Percentiles rank a stretch among this genome's conserved stretches.
Conservation (phyloP, 2,888 invertebrate genomes). For the Colletes collaris region DNA sequence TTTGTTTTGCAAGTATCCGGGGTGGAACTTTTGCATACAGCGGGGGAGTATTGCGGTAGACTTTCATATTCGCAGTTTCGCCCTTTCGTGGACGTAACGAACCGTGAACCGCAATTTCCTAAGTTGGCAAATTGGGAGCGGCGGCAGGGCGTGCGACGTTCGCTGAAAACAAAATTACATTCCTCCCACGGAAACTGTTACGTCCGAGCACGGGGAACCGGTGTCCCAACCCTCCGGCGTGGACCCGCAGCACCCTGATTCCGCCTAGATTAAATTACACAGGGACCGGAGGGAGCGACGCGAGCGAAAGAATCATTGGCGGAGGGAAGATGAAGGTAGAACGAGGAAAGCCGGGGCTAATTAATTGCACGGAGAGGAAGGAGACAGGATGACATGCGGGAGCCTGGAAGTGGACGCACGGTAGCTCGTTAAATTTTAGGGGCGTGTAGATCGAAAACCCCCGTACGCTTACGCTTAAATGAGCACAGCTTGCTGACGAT, state of each 20-base stretch:
- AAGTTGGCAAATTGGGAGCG: slow-evolving; percentile 32
- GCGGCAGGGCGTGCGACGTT: slow-evolving; percentile 9
- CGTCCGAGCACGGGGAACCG: neutral
- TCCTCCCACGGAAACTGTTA: slow-evolving; percentile 39
- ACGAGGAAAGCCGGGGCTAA: slow-evolving; percentile 61
- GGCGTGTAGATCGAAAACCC: slow-evolving; percentile 66
- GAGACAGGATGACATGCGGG: slow-evolving; percentile 67
- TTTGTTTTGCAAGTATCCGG: too few relatives aligned
- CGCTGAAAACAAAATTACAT: slow-evolving; percentile 42
- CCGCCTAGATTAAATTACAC: slow-evolving; percentile 64
- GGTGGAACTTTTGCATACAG: too few relatives aligned
- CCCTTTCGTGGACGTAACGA: slow-evolving; percentile 14
- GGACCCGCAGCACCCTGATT: slow-evolving; percentile 58
- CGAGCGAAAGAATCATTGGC: slow-evolving; percentile 42
- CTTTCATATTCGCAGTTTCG: neutral
- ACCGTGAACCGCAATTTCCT: slow-evolving; percentile 45
- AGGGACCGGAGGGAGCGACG: slow-evolving; percentile 11
- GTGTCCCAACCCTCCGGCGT: slow-evolving; percentile 23
- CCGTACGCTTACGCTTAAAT: slow-evolving; percentile 58
- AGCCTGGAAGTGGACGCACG: slow-evolving; percentile 62
- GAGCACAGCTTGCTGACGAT: slow-evolving; percentile 55
- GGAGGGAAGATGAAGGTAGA: slow-evolving; percentile 23
- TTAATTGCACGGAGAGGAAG: slow-evolving; percentile 60
- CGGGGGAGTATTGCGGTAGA: too few relatives aligned
- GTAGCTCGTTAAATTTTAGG: slow-evolving; percentile 75